phyloP scores from a whole-genome alignment of 1,140 invertebrate genomes.

The Caenorhabditis remanei region DNA sequence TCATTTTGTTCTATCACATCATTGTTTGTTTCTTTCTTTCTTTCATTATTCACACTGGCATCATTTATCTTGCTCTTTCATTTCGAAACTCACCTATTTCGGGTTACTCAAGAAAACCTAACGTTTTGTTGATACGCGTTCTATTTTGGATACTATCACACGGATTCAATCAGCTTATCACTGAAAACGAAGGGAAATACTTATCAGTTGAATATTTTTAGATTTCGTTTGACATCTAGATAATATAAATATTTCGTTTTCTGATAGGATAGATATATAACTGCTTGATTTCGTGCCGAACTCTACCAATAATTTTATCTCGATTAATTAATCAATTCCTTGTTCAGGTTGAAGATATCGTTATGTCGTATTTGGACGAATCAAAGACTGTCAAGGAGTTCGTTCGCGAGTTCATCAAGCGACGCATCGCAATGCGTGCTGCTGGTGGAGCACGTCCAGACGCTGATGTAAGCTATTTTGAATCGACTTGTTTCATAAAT shows the following conservation, averaged over 20 bases:
- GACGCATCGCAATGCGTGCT: conserved; percentile 33
- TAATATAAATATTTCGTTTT: background rate
- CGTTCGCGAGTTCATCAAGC: conserved; percentile 39
- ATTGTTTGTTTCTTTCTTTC: background rate
- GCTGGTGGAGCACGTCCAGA: conserved; percentile 15
- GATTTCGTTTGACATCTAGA: background rate
- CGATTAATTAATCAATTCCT: background rate
- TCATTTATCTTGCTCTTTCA: background rate
- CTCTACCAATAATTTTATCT: too few relatives aligned
- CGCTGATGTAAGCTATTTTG: background rate
- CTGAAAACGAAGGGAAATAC: background rate
- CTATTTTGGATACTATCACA: conserved; percentile 20
- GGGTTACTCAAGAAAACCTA: background rate
- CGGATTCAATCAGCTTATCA: conserved; percentile 16
- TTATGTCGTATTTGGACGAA: conserved; percentile 52
- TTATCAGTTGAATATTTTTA: conserved; percentile 40
- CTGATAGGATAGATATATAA: background rate
- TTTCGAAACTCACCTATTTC: conserved; percentile 22
- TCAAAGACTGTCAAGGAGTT: conserved; percentile 41
- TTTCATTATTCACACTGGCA: background rate
- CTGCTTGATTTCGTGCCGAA: too few relatives aligned
- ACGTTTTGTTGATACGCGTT: background rate
- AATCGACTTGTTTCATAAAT: background rate
- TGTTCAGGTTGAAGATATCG: conserved; percentile 35
- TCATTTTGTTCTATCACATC: background rate